Percentiles rank a stretch among this genome's conserved stretches.
Evolutionary conservation across 2,797 vertebrate genomes (phyloP).

Genomic region (Atherinosoma microstoma): DNA sequence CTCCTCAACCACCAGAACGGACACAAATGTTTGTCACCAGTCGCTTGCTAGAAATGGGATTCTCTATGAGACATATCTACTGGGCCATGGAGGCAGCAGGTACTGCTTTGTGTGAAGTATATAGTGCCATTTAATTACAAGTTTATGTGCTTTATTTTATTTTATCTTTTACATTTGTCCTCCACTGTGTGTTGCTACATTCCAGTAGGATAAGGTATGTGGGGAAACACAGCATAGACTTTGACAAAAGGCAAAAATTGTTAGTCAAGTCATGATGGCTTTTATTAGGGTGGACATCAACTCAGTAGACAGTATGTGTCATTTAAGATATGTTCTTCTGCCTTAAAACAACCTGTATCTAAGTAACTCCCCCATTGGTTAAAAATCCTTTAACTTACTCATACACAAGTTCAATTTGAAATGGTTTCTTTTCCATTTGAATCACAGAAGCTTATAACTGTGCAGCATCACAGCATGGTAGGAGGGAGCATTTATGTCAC

Average conservation of each 20-base stretch:
- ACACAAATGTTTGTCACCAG: conserved; percentile 88
- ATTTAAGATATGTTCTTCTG: conserved; percentile 3
- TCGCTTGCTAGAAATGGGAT: conserved; percentile 89
- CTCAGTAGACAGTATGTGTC: not conserved
- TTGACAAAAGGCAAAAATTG: not conserved
- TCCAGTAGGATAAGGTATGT: conserved; percentile 3
- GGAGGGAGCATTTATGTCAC: conserved; percentile 26
- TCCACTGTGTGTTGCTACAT: conserved; percentile 45
- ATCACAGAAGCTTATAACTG: not conserved
- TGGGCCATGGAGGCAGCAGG: conserved; percentile 89
- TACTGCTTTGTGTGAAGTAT: conserved; percentile 72
- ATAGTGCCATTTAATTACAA: conserved; percentile 36
- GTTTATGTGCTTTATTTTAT: conserved; percentile 46
- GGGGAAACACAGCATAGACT: not conserved
- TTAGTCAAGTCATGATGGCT: not conserved
- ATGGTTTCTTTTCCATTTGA: not conserved
- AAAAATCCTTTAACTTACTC: not conserved
- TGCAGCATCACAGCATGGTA: conserved; percentile 5
- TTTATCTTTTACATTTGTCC: conserved; percentile 48
- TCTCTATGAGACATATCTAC: conserved; percentile 88
- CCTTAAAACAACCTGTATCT: not conserved
- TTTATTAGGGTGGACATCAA: not conserved
- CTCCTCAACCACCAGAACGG: conserved; percentile 82
- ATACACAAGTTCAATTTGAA: not conserved
- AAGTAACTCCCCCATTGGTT: not conserved